Base-by-base conservation (phyloP, 2,888 invertebrate species). In the Brachylomia viminalis region DNA sequence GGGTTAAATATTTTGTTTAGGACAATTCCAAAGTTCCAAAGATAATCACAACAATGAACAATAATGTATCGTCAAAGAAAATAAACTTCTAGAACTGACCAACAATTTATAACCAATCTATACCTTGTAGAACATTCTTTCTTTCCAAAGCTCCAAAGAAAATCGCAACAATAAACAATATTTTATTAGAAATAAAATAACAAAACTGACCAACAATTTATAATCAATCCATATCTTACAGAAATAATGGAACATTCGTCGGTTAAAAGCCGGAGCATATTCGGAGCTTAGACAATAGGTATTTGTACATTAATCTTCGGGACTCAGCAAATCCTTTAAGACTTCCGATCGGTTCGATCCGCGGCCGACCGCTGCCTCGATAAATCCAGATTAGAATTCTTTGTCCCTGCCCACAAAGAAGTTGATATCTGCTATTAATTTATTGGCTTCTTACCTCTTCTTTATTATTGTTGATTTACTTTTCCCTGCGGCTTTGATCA, bases 251-350 rank as follows among this genome's bases (percentile, higher is more conserved):
- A 77, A 77, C 59, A 78, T 76, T 72, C 38, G n/a, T 54, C 64
- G 45, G 27, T 68, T 72, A 76, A 82, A 73, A 70, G 67, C 64
- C 71, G 49, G 82, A 80, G 80, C 79, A 83, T 58, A 59, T 66
- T 67, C 68, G 17, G 80, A 79, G 82, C 84, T 84, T 84, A 86
- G 83, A 89, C 87, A 91, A 91, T 86, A 80, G 85, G 80, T 84
- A 89, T 89, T 87, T 85, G 81, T 84, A 88, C 90, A 91, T 93
- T 92, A 91, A 91, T 93, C 91, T 92, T 88, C 86, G 84, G 87
- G 90, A 91, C 90, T 93, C 90, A 80, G 90, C 86, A 93, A 94
- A 94, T 93, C 95, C 92, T 93, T 94, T 94, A 94, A 94, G 92
- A 90, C 93, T 89, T 88, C 88, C 90, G 90, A 93, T 91, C 89